These are phyloP conservation scores for Drosophila mayri DNA, from an alignment of 1,140 invertebrate genomes.

Conservation along the genomic window DNA sequence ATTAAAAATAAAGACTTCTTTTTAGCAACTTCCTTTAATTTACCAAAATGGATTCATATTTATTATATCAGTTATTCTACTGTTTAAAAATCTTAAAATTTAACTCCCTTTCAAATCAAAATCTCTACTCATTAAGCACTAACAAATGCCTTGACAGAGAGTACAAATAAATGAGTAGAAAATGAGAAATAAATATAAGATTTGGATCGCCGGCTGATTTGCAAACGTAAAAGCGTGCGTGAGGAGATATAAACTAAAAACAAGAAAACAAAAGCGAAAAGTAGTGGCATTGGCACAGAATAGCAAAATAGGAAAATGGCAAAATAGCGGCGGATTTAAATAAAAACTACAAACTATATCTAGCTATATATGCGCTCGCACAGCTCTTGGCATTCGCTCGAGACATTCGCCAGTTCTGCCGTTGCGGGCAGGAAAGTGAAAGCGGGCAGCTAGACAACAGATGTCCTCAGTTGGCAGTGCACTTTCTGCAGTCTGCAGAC, in stretches of 20 bases:
- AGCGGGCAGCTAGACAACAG: conserved; percentile 50
- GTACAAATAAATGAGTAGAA: background rate
- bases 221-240: conserved; percentile 36
- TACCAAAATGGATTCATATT: background rate
- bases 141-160: background rate
- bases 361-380: conserved; percentile 15
- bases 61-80: background rate
- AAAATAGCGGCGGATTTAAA: conserved; percentile 37
- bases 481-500: conserved; percentile 14
- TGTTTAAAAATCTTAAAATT: background rate
- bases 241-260: conserved; percentile 38
- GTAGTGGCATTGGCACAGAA: conserved; percentile 43
- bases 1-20: too few relatives aligned
- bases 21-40: background rate
- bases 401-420: conserved; percentile 14
- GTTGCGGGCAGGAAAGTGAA: conserved; percentile 64
- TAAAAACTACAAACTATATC: conserved; percentile 42
- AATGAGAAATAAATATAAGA: conserved; percentile 13
- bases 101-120: background rate
- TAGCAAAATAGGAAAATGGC: conserved; percentile 20
- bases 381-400: conserved; percentile 8
- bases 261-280: conserved; percentile 41
- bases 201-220: conserved; percentile 38
- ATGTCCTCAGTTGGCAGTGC: conserved; percentile 45
- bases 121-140: background rate